Percentiles rank a stretch among this genome's conserved stretches.
Evolutionary conservation across 2,888 invertebrate species (phyloP).

Genomic region (Encarsia formosa): DNA sequence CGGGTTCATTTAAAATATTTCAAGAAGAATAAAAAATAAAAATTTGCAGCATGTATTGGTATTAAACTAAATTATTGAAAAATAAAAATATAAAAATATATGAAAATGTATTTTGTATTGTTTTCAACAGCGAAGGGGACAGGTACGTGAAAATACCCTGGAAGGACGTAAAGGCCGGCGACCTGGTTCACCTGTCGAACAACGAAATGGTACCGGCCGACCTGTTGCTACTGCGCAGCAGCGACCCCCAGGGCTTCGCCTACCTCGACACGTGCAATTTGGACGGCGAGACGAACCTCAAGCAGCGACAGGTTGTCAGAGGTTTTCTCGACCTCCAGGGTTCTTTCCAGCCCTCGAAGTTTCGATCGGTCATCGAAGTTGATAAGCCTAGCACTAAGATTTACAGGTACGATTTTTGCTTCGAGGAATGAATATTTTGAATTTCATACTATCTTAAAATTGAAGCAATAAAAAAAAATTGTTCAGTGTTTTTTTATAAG

Average conservation of each 20-base stretch:
- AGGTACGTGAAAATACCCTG: constrained; percentile 82
- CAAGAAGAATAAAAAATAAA: too few relatives aligned
- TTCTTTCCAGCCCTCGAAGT: constrained; percentile 74
- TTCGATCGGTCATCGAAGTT: constrained; percentile 81
- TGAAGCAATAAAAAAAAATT: too few relatives aligned
- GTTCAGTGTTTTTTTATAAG: too few relatives aligned
- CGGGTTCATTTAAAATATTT: too few relatives aligned
- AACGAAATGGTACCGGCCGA: constrained; percentile 97
- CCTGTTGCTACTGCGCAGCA: constrained; percentile 81
- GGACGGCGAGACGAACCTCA: constrained; percentile 94
- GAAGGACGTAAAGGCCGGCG: constrained; percentile 89
- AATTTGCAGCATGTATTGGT: too few relatives aligned
- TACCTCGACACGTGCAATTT: constrained; percentile 95
- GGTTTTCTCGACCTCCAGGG: constrained; percentile 72
- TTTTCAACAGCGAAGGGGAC: constrained; percentile 76
- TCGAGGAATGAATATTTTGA: too few relatives aligned
- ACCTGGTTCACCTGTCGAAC: constrained; percentile 91
- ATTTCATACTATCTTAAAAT: too few relatives aligned
- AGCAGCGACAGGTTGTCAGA: constrained; percentile 81
- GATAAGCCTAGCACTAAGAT: constrained; percentile 94
- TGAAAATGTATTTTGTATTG: too few relatives aligned
- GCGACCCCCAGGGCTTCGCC: constrained; percentile 83
- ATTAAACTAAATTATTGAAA: too few relatives aligned
- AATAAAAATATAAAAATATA: too few relatives aligned
- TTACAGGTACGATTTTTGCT: constrained; percentile 64